phyloP scores from a whole-genome alignment of 2,797 vertebrate genomes.

The Sarcophilus harrisii region DNA sequence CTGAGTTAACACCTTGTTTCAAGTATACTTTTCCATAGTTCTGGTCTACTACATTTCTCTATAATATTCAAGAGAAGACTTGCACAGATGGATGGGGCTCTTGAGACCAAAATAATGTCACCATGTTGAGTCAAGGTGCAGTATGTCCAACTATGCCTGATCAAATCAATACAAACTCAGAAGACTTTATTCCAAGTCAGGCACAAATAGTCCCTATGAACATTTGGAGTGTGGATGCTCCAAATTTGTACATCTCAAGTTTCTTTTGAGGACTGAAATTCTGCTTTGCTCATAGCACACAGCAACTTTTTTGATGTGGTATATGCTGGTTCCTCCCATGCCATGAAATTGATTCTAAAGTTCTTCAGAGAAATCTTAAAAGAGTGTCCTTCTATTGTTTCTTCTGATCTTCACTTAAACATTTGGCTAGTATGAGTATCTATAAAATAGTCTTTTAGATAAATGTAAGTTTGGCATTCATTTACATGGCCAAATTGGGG shows the following conservation, averaged over 20 bases:
- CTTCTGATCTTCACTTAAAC: not conserved
- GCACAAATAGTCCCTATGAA: not conserved
- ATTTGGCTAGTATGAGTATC: not conserved
- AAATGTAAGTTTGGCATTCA: not conserved
- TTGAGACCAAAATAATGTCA: not conserved
- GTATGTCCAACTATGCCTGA: not conserved
- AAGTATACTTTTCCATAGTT: too few relatives aligned
- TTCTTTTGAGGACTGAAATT: not conserved
- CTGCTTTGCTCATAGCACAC: not conserved
- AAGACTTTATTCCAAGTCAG: not conserved
- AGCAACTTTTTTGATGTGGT: not conserved
- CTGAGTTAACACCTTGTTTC: too few relatives aligned
- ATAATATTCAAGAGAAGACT: not conserved
- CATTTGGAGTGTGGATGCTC: not conserved
- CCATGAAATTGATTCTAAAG: not conserved
- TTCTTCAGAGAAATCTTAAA: not conserved
- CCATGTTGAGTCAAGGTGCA: not conserved
- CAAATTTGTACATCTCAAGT: not conserved
- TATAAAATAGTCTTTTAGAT: not conserved
- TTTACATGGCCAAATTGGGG: not conserved
- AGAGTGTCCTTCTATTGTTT: not conserved
- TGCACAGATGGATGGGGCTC: not conserved
- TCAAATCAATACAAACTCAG: not conserved
- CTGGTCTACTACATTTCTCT: too few relatives aligned
- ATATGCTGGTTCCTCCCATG: not conserved